Evolutionary conservation across 2,888 invertebrate genomes (phyloP).

Genomic region (Eledona agricola): DNA sequence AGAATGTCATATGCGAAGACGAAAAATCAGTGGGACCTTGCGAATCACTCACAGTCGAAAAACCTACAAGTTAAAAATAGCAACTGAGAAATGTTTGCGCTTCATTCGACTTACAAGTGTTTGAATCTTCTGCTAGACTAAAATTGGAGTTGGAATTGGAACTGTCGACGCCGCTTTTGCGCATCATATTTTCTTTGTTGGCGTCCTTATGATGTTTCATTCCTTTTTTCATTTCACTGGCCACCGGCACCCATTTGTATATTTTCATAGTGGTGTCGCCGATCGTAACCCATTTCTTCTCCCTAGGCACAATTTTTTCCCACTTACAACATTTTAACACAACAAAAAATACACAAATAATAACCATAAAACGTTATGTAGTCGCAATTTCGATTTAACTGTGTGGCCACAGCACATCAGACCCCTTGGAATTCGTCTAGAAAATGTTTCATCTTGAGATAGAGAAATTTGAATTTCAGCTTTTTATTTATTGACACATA

Average conservation of each 20-base stretch:
- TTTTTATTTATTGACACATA: too few relatives aligned
- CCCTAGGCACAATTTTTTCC: conserved; percentile 70
- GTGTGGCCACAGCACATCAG: too few relatives aligned
- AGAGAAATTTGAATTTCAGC: too few relatives aligned
- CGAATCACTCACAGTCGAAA: conserved; percentile 90
- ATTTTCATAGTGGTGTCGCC: conserved; percentile 99
- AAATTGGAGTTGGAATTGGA: conserved; percentile 86
- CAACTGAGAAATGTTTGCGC: neutral
- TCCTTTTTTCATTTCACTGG: conserved; percentile 78
- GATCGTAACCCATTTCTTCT: conserved; percentile 99
- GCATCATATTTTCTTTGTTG: conserved; percentile 81
- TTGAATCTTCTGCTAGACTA: conserved; percentile 88
- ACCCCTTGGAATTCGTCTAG: too few relatives aligned
- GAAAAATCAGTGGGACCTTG: conserved; percentile 89
- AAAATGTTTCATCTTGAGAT: too few relatives aligned
- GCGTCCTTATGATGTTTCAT: conserved; percentile 67
- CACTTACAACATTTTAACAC: conserved; percentile 1
- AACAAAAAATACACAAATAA: neutral
- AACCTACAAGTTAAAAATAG: conserved; percentile 69
- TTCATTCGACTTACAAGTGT: conserved; percentile 77
- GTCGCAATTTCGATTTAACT: too few relatives aligned
- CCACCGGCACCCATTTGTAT: conserved; percentile 98
- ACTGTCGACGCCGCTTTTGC: conserved; percentile 75
- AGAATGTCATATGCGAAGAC: conserved; percentile 81
- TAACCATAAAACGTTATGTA: neutral